Conservation (phyloP, 2,888 invertebrate genomes). For the Aproaerema taeniolella region DNA sequence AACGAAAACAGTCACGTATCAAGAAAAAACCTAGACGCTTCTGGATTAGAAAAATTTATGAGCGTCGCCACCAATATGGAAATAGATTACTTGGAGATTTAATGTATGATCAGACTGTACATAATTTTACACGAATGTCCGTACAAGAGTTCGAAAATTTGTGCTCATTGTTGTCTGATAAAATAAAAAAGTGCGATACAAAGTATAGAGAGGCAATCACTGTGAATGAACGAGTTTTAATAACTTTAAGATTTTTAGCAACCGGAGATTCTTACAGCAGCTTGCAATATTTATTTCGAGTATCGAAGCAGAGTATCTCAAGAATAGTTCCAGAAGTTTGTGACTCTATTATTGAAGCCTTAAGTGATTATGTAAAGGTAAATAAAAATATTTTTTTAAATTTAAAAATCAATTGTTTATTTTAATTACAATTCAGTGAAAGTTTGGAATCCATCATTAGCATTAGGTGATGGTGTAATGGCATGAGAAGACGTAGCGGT, state of each 20-base stretch:
- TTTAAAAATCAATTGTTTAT: constrained; percentile 4
- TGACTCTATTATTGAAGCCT: neutral
- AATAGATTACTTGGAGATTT: neutral
- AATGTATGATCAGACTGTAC: neutral
- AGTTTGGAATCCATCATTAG: neutral
- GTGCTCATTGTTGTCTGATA: constrained; percentile 1
- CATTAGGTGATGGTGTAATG: neutral
- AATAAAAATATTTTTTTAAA: constrained; percentile 2
- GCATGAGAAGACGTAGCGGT: constrained; percentile 1
- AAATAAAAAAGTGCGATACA: constrained; percentile 12
- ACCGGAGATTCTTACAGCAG: constrained; percentile 15
- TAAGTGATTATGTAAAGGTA: constrained; percentile 15
- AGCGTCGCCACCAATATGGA: neutral
- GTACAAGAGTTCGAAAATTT: constrained; percentile 5
- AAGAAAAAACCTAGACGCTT: no score
- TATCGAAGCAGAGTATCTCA: constrained; percentile 11
- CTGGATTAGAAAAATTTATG: neutral
- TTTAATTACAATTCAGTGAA: neutral
- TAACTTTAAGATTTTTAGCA: constrained; percentile 16
- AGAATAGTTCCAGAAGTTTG: neutral
- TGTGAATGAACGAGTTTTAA: constrained; percentile 7
- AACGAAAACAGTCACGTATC: no score
- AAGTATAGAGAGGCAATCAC: constrained; percentile 14
- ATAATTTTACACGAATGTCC: neutral
- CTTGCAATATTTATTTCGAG: constrained; percentile 13